Evolutionary conservation across 2,797 vertebrate genomes (phyloP).

Genomic region (Lerista edwardsae): DNA sequence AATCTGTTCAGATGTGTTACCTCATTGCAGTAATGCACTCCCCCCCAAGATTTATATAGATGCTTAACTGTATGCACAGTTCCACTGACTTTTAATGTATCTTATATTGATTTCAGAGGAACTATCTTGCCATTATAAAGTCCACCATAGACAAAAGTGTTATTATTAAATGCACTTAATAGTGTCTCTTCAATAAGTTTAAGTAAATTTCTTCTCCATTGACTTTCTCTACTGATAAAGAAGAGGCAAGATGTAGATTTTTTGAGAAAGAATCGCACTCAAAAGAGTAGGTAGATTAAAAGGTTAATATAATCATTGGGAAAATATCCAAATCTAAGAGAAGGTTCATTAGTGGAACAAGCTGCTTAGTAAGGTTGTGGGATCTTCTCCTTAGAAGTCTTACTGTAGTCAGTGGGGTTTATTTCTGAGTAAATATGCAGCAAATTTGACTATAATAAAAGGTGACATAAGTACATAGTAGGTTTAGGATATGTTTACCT

Average conservation of each 20-base stretch:
- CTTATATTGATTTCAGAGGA: background rate
- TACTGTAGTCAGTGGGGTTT: too few species aligned
- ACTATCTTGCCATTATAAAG: slow-evolving; percentile 1
- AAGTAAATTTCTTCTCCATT: background rate
- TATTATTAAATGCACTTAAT: background rate
- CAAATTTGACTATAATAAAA: background rate
- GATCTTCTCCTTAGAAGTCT: background rate
- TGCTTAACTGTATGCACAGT: background rate
- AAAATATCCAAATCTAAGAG: background rate
- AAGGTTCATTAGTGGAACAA: background rate
- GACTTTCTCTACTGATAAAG: background rate
- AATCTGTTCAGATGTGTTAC: background rate
- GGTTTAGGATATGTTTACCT: background rate
- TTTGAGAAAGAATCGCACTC: background rate
- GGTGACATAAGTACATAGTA: background rate
- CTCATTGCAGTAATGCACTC: background rate
- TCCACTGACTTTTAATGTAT: background rate
- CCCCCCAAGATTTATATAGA: background rate
- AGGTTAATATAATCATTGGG: background rate
- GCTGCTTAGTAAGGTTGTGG: background rate
- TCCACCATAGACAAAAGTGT: background rate
- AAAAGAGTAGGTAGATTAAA: background rate
- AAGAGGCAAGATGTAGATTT: background rate
- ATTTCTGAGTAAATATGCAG: background rate
- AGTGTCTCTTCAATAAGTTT: background rate